Evolutionary conservation across 2,113 vertebrate species (phyloP).

Genomic region (Gymnorhina tibicen): DNA sequence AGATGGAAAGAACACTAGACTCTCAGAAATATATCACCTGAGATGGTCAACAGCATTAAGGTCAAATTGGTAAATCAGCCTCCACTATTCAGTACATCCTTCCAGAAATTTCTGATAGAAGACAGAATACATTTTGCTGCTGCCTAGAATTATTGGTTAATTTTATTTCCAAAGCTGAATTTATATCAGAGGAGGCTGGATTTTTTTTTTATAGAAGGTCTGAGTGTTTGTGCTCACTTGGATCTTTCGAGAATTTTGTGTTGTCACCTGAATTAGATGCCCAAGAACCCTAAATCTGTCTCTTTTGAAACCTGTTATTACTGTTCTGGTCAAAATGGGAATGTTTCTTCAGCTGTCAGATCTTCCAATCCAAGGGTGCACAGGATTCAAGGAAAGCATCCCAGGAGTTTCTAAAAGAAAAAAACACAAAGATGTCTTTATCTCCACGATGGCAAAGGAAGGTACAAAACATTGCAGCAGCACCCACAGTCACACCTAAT

Average conservation of each 20-base stretch:
- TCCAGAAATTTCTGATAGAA: neutral
- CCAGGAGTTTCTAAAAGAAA: neutral
- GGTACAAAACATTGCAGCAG: neutral
- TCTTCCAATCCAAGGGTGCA: neutral
- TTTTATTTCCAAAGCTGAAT: neutral
- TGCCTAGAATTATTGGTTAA: neutral
- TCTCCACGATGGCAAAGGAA: neutral
- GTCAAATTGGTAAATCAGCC: neutral
- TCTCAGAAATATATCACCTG: neutral
- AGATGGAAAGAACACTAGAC: neutral
- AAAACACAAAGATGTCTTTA: neutral
- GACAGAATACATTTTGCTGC: neutral
- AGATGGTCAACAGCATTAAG: neutral
- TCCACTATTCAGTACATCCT: neutral
- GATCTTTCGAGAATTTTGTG: neutral
- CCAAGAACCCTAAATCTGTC: neutral
- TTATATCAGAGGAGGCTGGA: neutral
- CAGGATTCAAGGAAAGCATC: neutral
- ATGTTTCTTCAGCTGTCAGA: neutral
- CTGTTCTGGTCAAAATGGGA: neutral
- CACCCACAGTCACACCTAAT: neutral
- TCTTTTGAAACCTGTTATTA: neutral
- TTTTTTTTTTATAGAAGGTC: neutral
- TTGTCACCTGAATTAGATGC: neutral
- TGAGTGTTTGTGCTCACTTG: neutral